Conservation (phyloP, 2,888 invertebrate genomes). For the Tenthredo notha region DNA sequence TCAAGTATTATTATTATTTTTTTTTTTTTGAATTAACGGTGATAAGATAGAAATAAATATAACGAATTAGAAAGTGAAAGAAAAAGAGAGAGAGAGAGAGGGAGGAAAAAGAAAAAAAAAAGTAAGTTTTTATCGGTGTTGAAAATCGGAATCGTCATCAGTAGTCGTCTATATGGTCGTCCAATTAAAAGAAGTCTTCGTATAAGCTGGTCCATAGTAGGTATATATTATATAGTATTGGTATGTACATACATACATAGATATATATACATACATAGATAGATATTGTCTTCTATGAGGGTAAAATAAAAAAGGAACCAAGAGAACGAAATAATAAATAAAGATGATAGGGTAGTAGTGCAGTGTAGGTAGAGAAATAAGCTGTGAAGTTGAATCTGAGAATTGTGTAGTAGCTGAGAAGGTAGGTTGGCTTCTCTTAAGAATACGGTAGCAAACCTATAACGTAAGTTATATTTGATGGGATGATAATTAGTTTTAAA, state of each 20-base stretch:
- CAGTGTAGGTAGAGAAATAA: neutral
- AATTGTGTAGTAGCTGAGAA: neutral
- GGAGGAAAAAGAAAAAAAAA: neutral
- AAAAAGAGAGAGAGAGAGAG: too few relatives aligned
- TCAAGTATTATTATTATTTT: too few relatives aligned
- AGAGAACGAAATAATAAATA: conserved; percentile 63
- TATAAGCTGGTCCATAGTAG: too few relatives aligned
- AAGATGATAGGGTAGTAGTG: conserved; percentile 56
- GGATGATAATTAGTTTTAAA: conserved; percentile 76
- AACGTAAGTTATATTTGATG: conserved; percentile 74
- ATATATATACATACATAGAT: too few relatives aligned
- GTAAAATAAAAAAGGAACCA: conserved; percentile 51
- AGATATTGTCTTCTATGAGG: too few relatives aligned
- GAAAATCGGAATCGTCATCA: conserved; percentile 65
- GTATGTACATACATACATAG: too few relatives aligned
- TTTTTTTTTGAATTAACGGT: neutral
- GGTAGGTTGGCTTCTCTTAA: conserved; percentile 62
- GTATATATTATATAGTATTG: too few relatives aligned
- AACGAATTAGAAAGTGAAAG: neutral
- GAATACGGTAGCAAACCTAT: conserved; percentile 74
- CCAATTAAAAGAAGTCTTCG: conserved; percentile 69
- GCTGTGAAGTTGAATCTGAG: neutral
- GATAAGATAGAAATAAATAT: neutral
- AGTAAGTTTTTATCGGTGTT: neutral
- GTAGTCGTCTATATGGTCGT: conserved; percentile 63